Evolutionary conservation across 2,888 invertebrate species (phyloP), one percentile per base, ranked within the genome.

Genomic region (Xiphydria camelus): DNA sequence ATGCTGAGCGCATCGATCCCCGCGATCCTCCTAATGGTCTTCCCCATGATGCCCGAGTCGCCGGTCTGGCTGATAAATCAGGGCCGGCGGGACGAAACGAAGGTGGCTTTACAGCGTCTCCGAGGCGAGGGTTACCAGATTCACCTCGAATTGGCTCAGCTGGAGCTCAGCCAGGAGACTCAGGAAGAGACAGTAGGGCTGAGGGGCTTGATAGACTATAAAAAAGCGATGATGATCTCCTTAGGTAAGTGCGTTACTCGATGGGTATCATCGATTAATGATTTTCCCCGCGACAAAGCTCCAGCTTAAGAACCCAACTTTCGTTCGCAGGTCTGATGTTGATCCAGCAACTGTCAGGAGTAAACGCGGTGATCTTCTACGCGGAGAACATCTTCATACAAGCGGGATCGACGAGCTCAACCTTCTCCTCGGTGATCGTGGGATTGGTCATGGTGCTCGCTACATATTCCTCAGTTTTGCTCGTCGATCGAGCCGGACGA

Each of bases 31-130:
- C 59, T 79, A 10, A 29, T 78, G n/a, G 51, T 72, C 1, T 81
- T 83, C 65, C 78, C 82, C n/a, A 80, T 83, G 49, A 78, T 89
- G 46, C 89, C 89, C 0, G 89, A 90, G 70, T 86, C 87, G 0
- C 88, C 89, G 0, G 78, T 83, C 3, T 83, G 82, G 66, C 72
- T 85, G 21, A 74, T 81, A 64, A 78, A 80, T 5, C 81, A 81
- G 58, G 80, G 80, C 3, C 79, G 81, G 57, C 70, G 68, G 25
- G 69, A 76, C 21, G 83, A 83, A 59, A 88, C 88, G 1, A 77
- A 81, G 49, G 76, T 79, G 17, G 80, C 86, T 1, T 64, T 89
- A 42, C 72, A 78, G 12, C 83, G 83, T 75, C 80, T 86, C 50
- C 74, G 87, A 60, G 86, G 86, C 12, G 76, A 80, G 3, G 78